A percentile compares a stretch with the other conserved stretches of the same genome.
phyloP scores from a whole-genome alignment of 2,113 vertebrate species.

The Cacatua alba region DNA sequence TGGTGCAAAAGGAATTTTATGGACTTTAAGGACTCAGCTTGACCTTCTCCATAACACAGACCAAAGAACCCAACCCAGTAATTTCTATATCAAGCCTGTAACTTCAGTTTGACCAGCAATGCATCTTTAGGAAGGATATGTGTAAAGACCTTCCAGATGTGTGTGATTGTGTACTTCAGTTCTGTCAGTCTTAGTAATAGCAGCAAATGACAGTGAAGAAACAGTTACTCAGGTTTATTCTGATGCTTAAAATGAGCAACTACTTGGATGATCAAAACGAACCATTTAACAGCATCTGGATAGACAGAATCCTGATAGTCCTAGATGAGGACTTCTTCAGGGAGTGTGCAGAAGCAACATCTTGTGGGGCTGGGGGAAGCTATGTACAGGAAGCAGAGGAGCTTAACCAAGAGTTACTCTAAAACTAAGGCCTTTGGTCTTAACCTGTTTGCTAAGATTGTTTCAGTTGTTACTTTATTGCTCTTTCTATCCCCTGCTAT shows the following conservation, averaged over 20 bases:
- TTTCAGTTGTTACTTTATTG: not conserved
- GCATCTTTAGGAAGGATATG: not conserved
- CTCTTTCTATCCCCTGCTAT: not conserved
- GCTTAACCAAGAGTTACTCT: not conserved
- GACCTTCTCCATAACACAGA: not conserved
- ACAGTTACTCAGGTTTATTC: not conserved
- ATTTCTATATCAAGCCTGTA: not conserved
- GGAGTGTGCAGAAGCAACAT: not conserved
- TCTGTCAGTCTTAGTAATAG: not conserved
- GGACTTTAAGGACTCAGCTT: not conserved
- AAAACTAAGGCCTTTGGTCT: not conserved
- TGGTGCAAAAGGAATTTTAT: not conserved
- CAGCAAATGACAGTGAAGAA: not conserved
- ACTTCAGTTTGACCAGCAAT: not conserved
- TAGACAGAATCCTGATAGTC: not conserved
- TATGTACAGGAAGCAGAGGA: not conserved
- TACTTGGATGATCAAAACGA: not conserved
- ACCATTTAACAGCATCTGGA: not conserved
- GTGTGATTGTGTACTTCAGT: not conserved
- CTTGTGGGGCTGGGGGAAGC: accelerated
- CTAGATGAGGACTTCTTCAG: not conserved
- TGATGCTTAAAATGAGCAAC: not conserved
- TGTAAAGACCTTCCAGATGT: not conserved
- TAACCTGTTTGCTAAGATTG: not conserved
- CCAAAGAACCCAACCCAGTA: not conserved